A percentile compares a stretch with the other conserved stretches of the same genome.
Conservation (phyloP, 2,113 vertebrate species). For the Holacanthus passer region DNA sequence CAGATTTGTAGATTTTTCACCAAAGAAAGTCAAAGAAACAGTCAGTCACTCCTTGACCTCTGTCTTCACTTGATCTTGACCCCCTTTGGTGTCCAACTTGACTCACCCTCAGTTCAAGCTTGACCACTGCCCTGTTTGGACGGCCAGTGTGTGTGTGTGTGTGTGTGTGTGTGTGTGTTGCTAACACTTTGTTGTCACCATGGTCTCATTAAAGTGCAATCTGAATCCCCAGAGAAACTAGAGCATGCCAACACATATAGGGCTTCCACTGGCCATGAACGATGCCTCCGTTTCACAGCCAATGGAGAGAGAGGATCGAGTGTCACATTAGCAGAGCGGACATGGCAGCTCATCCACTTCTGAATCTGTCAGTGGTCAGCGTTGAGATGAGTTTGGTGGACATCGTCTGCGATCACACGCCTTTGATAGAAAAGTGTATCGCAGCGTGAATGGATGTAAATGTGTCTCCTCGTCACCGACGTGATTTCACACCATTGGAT, state of each 20-base stretch:
- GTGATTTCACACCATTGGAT: background rate
- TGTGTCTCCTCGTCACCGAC: background rate
- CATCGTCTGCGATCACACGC: background rate
- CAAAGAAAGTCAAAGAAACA: background rate
- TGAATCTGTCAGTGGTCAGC: background rate
- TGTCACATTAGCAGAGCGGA: constrained; percentile 40
- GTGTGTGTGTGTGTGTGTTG: constrained; percentile 23
- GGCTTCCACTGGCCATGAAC: constrained; percentile 35
- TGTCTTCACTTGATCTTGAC: constrained; percentile 22
- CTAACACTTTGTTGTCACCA: constrained; percentile 46
- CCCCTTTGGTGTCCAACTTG: constrained; percentile 8
- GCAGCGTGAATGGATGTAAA: background rate
- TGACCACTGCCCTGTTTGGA: constrained; percentile 22
- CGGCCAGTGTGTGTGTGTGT: constrained; percentile 10
- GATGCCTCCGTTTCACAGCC: constrained; percentile 69
- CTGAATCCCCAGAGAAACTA: constrained; percentile 69
- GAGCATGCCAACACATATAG: constrained; percentile 57
- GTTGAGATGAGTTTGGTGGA: background rate
- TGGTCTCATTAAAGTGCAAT: constrained; percentile 64
- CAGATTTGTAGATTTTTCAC: background rate
- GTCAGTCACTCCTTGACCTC: background rate
- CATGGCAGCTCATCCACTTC: constrained; percentile 1
- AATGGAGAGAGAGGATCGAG: constrained; percentile 43
- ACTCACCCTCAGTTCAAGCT: constrained; percentile 7
- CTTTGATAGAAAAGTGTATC: background rate